Evolutionary conservation across 2,797 vertebrate genomes (phyloP).

Genomic region (Micropoecilia bifurca): DNA sequence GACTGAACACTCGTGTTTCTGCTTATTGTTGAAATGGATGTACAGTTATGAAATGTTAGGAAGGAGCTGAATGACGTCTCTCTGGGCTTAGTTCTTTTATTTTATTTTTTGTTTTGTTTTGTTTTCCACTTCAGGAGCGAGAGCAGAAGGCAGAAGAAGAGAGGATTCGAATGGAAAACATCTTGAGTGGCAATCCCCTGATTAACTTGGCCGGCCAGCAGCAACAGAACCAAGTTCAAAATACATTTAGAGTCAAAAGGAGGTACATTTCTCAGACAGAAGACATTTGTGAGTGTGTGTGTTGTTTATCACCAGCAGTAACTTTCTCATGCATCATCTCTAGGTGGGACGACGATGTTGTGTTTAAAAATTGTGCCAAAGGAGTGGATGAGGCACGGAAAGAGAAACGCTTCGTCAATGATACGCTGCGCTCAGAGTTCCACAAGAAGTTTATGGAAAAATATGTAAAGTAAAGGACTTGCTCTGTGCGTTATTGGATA

Average conservation of each 20-base stretch:
- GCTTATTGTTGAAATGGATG: neutral
- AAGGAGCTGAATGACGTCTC: neutral
- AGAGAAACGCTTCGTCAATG: constrained; percentile 97
- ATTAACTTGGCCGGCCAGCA: constrained; percentile 92
- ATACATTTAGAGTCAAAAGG: constrained; percentile 94
- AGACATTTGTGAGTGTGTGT: neutral
- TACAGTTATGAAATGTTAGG: neutral
- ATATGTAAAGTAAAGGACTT: constrained; percentile 91
- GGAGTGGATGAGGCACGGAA: constrained; percentile 94
- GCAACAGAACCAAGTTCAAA: constrained; percentile 78
- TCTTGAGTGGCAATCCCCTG: constrained; percentile 95
- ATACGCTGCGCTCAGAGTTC: constrained; percentile 97
- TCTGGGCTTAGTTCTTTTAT: constrained; percentile 7
- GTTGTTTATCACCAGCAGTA: neutral
- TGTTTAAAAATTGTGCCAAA: constrained; percentile 97
- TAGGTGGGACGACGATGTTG: constrained; percentile 99
- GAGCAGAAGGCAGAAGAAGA: constrained; percentile 99
- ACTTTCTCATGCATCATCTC: constrained; percentile 16
- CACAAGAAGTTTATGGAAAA: constrained; percentile 99
- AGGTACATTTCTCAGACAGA: constrained; percentile 80
- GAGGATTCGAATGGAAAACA: constrained; percentile 98
- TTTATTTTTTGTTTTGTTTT: neutral
- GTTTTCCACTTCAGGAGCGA: constrained; percentile 84
- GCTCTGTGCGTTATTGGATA: neutral
- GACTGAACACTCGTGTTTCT: constrained; percentile 10